These are phyloP conservation scores for cattle (Bos taurus) DNA, from an alignment of 2,113 vertebrate species.

Conservation along the genomic window DNA sequence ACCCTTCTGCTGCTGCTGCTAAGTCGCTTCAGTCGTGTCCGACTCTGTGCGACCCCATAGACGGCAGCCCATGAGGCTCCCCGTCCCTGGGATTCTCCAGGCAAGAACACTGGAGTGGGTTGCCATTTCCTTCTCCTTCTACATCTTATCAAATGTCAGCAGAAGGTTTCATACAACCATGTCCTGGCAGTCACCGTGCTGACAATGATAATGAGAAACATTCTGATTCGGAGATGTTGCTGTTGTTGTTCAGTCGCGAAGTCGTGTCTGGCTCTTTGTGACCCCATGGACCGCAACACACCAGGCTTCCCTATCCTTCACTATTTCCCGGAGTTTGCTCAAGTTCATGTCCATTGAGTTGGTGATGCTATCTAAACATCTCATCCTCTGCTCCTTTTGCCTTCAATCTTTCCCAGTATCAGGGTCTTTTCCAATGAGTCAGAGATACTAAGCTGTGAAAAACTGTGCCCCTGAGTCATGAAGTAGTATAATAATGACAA, in stretches of 20 bases:
- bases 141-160: background rate
- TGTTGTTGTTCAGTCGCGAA: background rate
- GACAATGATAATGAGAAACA: background rate
- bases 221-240: background rate
- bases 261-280: background rate
- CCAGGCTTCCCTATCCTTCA: background rate
- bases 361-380: background rate
- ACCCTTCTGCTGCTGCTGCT: background rate
- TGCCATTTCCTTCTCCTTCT: too few species aligned
- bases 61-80: too few species aligned
- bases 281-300: background rate
- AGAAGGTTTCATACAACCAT: background rate
- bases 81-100: too few species aligned
- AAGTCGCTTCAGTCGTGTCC: too few species aligned
- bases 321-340: background rate
- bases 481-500: background rate
- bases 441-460: background rate
- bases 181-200: background rate
- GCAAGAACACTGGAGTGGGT: too few species aligned
- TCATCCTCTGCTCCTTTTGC: background rate
- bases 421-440: background rate
- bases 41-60: accelerated
- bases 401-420: background rate
- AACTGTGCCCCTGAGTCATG: background rate
- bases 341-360: background rate